Base-by-base conservation (phyloP, 2,113 vertebrate genomes). In the Vanacampus margaritifer region DNA sequence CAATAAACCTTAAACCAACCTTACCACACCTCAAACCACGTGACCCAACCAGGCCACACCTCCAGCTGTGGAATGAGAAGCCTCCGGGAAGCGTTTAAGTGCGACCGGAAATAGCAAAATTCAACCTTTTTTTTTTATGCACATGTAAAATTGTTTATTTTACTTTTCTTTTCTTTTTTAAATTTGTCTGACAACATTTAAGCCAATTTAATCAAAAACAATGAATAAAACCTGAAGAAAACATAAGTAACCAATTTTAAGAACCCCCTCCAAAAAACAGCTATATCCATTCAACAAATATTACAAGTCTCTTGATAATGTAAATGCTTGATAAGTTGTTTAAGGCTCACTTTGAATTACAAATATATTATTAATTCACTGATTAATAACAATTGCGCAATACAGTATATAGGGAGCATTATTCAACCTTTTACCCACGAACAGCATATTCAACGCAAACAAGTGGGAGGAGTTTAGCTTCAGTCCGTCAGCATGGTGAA, bases 1-100 rank as follows among this genome's bases (percentile, higher is more conserved):
- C 23, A 28, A 24, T 17, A 45, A 26, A 41, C 9, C 8, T 26
- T 32, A 32, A 32, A 32, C 28, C 28, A 32, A 32, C 28, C 4
- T 2, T 32, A 19, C 70, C 58, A 0, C 79, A 69, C 79, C 77
- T 69, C 6, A 2, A 28, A 74, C 5, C 74, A 75, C 51, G 48
- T 68, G 61, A 24, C 36, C 37, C 0, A 0, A n/a, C 3, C 23
- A 51, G 41, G 16, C 64, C 61, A 60, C 73, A 36, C 71, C 79
- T 51, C n/a, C 10, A 2, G 21, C 26, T 3, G 24, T 17, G 14
- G 23, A 12, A 21, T 3, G 11, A 37, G 10, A 10, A 37, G 21
- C 23, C 3, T 37, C 36, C 3, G 16, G 19, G 57, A 6, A 32
- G 14, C 26, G 6, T 32, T 35, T 16, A 57, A 0, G 14, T 35